These are phyloP conservation scores for Amphipoea lucens DNA, from an alignment of 2,888 invertebrate genomes.

Conservation along the genomic window DNA sequence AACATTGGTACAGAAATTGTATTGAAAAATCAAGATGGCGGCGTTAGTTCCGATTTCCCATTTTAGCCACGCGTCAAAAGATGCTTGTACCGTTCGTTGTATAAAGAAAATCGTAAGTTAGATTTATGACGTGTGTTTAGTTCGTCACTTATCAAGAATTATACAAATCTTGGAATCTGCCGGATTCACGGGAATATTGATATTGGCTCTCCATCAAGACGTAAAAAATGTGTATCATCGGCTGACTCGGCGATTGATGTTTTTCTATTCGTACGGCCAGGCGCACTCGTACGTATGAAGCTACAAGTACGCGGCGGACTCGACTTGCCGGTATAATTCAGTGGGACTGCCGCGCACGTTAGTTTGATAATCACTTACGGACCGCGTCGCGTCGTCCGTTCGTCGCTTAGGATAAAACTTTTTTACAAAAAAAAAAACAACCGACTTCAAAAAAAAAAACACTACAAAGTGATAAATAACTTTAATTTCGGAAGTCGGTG, in stretches of 20 bases:
- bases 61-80: neutral
- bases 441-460: too few species aligned
- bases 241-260: conserved; percentile 5
- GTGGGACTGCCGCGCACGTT: too few species aligned
- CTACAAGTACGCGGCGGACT: too few species aligned
- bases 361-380: too few species aligned
- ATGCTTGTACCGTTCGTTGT: neutral
- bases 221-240: conserved; percentile 27
- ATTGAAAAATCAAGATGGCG: neutral
- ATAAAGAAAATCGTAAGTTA: neutral
- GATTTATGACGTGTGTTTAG: neutral
- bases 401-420: too few species aligned
- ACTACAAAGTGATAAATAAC: too few species aligned
- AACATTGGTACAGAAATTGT: neutral
- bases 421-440: too few species aligned
- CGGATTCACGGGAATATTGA: conserved; percentile 22
- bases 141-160: conserved; percentile 9
- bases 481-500: too few species aligned
- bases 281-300: too few species aligned
- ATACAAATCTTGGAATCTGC: conserved; percentile 16
- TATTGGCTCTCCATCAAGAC: conserved; percentile 40
- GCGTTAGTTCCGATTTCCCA: too few species aligned
- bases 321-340: too few species aligned
- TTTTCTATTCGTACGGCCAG: neutral
- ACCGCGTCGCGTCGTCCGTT: too few species aligned